Conservation (phyloP, 2,888 invertebrate species). For the Parnassius apollo region DNA sequence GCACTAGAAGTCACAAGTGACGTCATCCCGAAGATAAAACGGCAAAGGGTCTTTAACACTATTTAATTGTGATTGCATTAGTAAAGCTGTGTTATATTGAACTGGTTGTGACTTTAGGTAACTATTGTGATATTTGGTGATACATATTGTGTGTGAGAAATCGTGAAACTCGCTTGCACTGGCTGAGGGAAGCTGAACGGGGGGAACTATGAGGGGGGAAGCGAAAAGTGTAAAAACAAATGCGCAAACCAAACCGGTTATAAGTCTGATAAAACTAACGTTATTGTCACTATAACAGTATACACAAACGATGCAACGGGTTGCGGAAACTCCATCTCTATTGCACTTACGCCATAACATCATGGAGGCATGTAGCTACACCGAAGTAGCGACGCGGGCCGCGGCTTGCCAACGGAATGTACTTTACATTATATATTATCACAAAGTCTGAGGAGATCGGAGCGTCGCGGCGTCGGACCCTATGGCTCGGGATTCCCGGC, state of each 20-base stretch:
- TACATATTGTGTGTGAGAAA: slow-evolving; percentile 38
- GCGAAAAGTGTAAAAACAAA: slow-evolving; percentile 31
- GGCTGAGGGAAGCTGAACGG: slow-evolving; percentile 38
- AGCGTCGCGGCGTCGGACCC: slow-evolving; percentile 33
- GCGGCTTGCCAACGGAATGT: slow-evolving; percentile 59
- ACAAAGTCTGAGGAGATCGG: slow-evolving; percentile 69
- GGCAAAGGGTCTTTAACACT: slow-evolving; percentile 35
- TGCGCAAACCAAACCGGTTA: slow-evolving; percentile 31
- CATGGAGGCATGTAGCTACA: slow-evolving; percentile 13
- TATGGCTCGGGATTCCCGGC: slow-evolving; percentile 42
- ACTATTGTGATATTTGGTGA: slow-evolving; percentile 81
- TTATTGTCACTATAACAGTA: slow-evolving; percentile 73
- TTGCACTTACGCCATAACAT: slow-evolving; percentile 33
- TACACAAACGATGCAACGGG: slow-evolving; percentile 36
- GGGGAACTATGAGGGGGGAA: slow-evolving; percentile 32
- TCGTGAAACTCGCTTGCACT: slow-evolving; percentile 35
- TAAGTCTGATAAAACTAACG: slow-evolving; percentile 52
- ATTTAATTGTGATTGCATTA: slow-evolving; percentile 70
- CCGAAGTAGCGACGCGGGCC: slow-evolving; percentile 15
- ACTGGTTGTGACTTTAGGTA: slow-evolving; percentile 77
- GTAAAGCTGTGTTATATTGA: slow-evolving; percentile 78
- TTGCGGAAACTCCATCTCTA: slow-evolving; percentile 37
- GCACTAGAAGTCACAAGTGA: slow-evolving; percentile 40
- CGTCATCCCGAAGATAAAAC: slow-evolving; percentile 28
- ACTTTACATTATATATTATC: slow-evolving; percentile 70